These are phyloP conservation scores for Leucophora obtusa DNA, from an alignment of 2,888 invertebrate genomes.

Conservation along the genomic window DNA sequence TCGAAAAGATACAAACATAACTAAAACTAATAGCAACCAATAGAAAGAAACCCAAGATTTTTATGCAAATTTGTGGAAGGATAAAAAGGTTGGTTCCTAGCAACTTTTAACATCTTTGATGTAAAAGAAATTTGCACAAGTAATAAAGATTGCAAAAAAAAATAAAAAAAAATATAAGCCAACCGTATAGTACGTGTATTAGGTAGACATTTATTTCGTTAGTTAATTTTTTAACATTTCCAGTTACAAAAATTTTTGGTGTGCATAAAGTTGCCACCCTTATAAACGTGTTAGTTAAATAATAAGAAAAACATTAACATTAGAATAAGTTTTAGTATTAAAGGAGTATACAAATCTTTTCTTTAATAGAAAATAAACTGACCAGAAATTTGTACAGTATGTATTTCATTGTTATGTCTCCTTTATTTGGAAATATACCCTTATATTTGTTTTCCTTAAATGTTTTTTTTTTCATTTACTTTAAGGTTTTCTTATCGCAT, in stretches of 20 bases:
- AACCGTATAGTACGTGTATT: not conserved
- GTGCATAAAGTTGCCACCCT: not conserved
- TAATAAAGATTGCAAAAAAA: not conserved
- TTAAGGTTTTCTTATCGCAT: not conserved
- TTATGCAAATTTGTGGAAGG: slow-evolving; percentile 9
- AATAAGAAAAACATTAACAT: slow-evolving; percentile 13
- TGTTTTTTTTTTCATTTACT: not conserved
- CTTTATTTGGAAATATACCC: not conserved
- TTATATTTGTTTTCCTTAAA: not conserved
- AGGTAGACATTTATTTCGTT: not conserved
- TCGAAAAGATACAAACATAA: not conserved
- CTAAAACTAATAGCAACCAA: not conserved
- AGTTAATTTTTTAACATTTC: not conserved
- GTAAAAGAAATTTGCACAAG: not conserved
- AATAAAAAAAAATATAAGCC: too few species aligned
- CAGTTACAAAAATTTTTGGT: too few species aligned
- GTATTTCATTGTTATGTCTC: not conserved
- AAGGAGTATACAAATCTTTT: slow-evolving; percentile 17
- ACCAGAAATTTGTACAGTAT: slow-evolving; percentile 39
- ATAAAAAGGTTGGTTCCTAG: slow-evolving; percentile 14
- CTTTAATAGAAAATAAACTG: slow-evolving; percentile 45
- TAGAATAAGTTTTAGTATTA: not conserved
- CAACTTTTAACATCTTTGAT: not conserved
- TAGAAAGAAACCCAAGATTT: not conserved
- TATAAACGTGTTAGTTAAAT: slow-evolving; percentile 26